Evolutionary conservation across 2,113 vertebrate genomes (phyloP).

Genomic region (Isichthys henryi): DNA sequence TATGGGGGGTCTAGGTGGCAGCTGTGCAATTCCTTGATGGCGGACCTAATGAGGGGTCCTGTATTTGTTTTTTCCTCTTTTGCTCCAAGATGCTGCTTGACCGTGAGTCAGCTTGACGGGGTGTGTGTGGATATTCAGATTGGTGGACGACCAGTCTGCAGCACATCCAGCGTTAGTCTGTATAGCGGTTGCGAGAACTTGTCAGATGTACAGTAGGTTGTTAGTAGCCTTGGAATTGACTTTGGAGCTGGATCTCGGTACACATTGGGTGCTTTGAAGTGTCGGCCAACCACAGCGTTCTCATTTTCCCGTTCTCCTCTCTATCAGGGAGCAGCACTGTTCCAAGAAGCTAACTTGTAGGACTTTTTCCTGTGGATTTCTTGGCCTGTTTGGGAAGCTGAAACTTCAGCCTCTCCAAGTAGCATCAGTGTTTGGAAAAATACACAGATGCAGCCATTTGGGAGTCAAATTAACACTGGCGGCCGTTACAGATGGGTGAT

Average conservation of each 20-base stretch:
- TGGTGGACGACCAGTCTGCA: neutral
- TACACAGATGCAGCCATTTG: neutral
- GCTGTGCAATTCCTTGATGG: neutral
- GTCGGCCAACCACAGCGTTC: too few species aligned
- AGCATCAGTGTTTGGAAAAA: neutral
- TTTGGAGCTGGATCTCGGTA: neutral
- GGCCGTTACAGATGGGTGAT: neutral
- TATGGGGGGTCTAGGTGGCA: neutral
- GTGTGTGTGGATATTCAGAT: neutral
- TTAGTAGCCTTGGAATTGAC: neutral
- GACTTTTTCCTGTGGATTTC: neutral
- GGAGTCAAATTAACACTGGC: neutral
- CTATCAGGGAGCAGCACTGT: neutral
- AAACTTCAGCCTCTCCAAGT: neutral
- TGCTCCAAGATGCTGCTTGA: neutral
- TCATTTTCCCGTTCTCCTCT: neutral
- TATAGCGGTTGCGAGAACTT: neutral
- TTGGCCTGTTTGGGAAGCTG: neutral
- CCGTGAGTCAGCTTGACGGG: neutral
- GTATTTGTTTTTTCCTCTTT: neutral
- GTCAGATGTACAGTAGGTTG: neutral
- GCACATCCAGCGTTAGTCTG: neutral
- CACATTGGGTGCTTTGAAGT: neutral
- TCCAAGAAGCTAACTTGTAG: neutral
- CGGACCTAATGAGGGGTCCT: neutral